Conservation (phyloP, 1,140 invertebrate genomes). For the Drosophila carrolli region DNA sequence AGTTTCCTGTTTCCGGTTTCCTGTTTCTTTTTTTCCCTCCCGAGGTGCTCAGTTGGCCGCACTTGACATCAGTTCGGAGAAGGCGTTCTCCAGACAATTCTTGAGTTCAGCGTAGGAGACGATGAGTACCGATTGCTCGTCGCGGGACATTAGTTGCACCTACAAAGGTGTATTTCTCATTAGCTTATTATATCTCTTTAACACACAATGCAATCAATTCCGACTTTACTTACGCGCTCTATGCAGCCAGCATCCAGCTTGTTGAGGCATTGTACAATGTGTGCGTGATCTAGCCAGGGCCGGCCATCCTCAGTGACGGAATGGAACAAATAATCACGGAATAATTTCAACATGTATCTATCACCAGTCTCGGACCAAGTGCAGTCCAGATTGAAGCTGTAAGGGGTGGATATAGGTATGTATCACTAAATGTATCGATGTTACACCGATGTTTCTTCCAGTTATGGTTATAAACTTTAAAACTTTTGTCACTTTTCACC, state of each 20-base stretch:
- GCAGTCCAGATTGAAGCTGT: slow-evolving; percentile 94
- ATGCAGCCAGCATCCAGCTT: slow-evolving; percentile 95
- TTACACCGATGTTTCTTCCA: no score
- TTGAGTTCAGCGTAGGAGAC: slow-evolving; percentile 97
- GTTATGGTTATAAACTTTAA: no score
- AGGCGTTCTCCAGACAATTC: slow-evolving; percentile 96
- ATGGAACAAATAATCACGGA: slow-evolving; percentile 99
- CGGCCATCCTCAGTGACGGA: slow-evolving; percentile 95
- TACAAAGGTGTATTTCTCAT: slow-evolving; percentile 76
- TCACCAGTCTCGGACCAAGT: slow-evolving; percentile 99
- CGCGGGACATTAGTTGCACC: slow-evolving; percentile 97
- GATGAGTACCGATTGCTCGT: slow-evolving; percentile 97
- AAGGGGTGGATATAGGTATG: no score
- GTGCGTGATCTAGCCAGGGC: slow-evolving; percentile 98
- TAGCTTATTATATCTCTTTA: neutral
- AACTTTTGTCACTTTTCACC: no score
- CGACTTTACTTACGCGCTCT: slow-evolving; percentile 89
- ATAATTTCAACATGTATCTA: slow-evolving; percentile 98
- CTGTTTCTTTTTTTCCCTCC: neutral
- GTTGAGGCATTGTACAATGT: slow-evolving; percentile 97
- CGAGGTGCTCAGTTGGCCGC: slow-evolving; percentile 81
- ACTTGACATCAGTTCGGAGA: slow-evolving; percentile 91
- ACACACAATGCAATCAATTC: neutral
- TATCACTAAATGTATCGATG: no score
- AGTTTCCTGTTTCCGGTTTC: slow-evolving; percentile 4